These are phyloP conservation scores for Drosophila auraria DNA, from an alignment of 1,140 invertebrate species.

Conservation along the genomic window DNA sequence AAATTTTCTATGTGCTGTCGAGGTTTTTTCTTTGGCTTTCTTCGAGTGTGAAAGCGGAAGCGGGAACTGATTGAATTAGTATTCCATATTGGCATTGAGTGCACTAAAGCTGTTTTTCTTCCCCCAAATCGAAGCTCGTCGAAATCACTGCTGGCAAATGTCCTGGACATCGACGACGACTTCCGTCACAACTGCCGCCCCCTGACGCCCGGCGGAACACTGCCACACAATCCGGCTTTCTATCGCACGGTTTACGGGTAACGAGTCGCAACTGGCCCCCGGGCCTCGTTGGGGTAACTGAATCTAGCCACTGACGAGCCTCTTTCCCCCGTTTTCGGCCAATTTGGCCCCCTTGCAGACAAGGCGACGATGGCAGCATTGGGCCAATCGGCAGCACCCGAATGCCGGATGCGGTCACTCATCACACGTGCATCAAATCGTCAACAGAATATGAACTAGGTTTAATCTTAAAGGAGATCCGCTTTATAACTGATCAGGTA, in stretches of 20 bases:
- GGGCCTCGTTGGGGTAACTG: constrained; percentile 25
- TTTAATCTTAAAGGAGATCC: constrained; percentile 97
- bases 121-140: constrained; percentile 86
- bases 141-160: constrained; percentile 97
- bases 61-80: constrained; percentile 5
- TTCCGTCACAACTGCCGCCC: constrained; percentile 88
- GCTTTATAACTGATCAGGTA: constrained; percentile 91
- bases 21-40: constrained; percentile 4
- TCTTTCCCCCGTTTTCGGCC: constrained; percentile 18
- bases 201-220: constrained; percentile 86
- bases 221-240: constrained; percentile 85
- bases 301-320: constrained; percentile 31
- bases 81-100: neutral
- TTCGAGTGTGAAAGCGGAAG: constrained; percentile 12
- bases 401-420: constrained; percentile 87
- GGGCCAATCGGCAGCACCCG: constrained; percentile 86
- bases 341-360: constrained; percentile 57
- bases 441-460: constrained; percentile 95
- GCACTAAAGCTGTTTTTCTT: constrained; percentile 33
- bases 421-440: constrained; percentile 89
- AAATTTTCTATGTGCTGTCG: neutral
- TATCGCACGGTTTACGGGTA: constrained; percentile 85
- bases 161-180: constrained; percentile 97
- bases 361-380: constrained; percentile 85
- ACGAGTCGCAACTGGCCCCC: constrained; percentile 41